Percentiles rank a stretch among this genome's conserved stretches.
phyloP scores from a whole-genome alignment of 2,888 invertebrate genomes.

The Acanthosoma haemorrhoidale region DNA sequence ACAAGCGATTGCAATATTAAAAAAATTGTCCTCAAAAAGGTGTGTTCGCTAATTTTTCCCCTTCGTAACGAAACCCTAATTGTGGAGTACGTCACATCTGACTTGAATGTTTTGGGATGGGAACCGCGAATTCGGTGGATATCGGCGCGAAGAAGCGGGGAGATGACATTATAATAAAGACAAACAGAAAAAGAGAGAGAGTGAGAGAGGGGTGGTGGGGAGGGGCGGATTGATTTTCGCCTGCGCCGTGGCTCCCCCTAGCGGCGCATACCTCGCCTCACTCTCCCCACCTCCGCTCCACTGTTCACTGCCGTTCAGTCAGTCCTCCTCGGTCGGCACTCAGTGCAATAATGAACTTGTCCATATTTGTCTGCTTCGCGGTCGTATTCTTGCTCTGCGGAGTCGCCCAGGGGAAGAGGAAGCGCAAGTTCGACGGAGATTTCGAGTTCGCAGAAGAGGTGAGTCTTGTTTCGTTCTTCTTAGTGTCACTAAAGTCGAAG shows the following conservation, averaged over 20 bases:
- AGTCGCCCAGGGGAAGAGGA: constrained; percentile 54
- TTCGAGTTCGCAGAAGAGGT: constrained; percentile 77
- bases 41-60: too few species aligned
- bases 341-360: background rate
- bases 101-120: too few species aligned
- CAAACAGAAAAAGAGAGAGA: background rate
- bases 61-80: too few species aligned
- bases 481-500: too few species aligned
- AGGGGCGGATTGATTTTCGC: constrained; percentile 19
- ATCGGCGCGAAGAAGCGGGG: too few species aligned
- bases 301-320: too few species aligned
- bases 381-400: constrained; percentile 38
- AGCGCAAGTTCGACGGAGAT: constrained; percentile 70
- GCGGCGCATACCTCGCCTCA: constrained; percentile 21
- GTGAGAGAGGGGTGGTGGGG: background rate
- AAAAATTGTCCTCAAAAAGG: too few species aligned
- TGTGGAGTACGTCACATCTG: too few species aligned
- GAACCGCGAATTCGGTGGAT: too few species aligned
- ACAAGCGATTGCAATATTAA: too few species aligned
- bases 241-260: constrained; percentile 19
- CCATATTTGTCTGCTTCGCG: background rate
- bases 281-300: background rate
- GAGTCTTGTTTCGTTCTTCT: too few species aligned
- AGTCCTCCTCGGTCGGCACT: background rate
- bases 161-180: constrained; percentile 11